Evolutionary conservation across 1,140 invertebrate species (phyloP).

Genomic region (Cotesia glomerata): DNA sequence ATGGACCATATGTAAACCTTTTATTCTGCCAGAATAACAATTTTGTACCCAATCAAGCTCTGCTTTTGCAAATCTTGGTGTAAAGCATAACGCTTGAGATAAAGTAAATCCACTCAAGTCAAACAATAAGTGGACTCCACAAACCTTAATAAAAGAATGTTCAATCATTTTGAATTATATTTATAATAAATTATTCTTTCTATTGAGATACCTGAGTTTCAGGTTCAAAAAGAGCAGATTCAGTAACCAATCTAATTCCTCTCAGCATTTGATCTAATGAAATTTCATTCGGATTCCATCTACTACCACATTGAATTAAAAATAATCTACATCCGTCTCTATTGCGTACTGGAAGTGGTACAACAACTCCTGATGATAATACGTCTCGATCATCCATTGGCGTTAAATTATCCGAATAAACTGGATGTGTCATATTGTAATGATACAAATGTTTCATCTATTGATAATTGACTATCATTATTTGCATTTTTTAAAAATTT

Average conservation of each 20-base stretch:
- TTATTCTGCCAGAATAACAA: slow-evolving; percentile 72
- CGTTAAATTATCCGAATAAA: slow-evolving; percentile 61
- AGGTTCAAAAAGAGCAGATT: slow-evolving; percentile 69
- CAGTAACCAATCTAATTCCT: slow-evolving; percentile 66
- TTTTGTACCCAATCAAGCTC: slow-evolving; percentile 73
- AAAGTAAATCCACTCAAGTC: slow-evolving; percentile 73
- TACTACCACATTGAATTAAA: slow-evolving; percentile 65
- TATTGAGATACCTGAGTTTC: slow-evolving; percentile 64
- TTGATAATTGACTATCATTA: neutral
- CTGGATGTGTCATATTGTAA: slow-evolving; percentile 66
- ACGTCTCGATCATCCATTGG: slow-evolving; percentile 61
- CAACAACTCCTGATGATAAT: slow-evolving; percentile 64
- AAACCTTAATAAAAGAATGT: slow-evolving; percentile 44
- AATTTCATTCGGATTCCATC: slow-evolving; percentile 71
- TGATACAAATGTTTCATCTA: slow-evolving; percentile 69
- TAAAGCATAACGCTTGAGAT: slow-evolving; percentile 74
- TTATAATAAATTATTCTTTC: neutral
- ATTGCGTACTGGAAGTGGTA: slow-evolving; percentile 66
- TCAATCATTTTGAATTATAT: neutral
- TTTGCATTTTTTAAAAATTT: neutral
- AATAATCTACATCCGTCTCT: slow-evolving; percentile 66
- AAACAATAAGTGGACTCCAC: slow-evolving; percentile 69
- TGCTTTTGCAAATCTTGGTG: slow-evolving; percentile 72
- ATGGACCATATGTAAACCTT: slow-evolving; percentile 78
- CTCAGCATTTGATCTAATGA: slow-evolving; percentile 66